These are phyloP conservation scores for Caenorhabditis tropicalis DNA, from an alignment of 1,140 invertebrate genomes.

Conservation along the genomic window DNA sequence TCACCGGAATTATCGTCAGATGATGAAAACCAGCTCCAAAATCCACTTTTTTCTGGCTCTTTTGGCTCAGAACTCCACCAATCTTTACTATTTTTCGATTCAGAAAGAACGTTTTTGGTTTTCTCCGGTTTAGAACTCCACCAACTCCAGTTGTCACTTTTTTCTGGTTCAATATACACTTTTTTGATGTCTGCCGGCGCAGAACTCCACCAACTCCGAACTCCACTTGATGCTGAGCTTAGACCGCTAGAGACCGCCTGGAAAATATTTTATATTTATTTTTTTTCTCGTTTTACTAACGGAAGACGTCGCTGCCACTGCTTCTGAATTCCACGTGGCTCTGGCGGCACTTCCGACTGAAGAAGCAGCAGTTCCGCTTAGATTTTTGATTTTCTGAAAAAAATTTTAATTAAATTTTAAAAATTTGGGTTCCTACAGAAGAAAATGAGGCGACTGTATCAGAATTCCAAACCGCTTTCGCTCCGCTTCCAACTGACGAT, in stretches of 20 bases:
- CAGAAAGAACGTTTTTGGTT: no score
- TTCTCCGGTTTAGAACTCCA: no score
- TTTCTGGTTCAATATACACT: neutral
- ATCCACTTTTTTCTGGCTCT: neutral
- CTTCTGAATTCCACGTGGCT: neutral
- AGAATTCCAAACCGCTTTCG: neutral
- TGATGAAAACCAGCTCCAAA: no score
- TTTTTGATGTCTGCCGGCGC: no score
- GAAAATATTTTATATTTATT: neutral
- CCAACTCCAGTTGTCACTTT: no score
- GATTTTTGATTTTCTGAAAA: neutral
- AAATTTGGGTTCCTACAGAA: neutral
- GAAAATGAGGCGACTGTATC: neutral
- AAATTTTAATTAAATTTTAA: no score
- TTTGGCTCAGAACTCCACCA: neutral
- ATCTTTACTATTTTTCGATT: neutral
- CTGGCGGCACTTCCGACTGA: neutral
- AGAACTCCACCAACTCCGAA: neutral
- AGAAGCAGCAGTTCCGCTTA: neutral
- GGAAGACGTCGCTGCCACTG: neutral
- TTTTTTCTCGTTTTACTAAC: neutral
- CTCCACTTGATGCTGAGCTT: neutral
- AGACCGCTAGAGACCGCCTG: neutral
- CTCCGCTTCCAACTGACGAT: neutral
- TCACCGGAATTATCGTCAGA: neutral